A percentile compares a stretch with the other conserved stretches of the same genome.
Conservation (phyloP, 2,113 vertebrate species). For the Corapipo altera region DNA sequence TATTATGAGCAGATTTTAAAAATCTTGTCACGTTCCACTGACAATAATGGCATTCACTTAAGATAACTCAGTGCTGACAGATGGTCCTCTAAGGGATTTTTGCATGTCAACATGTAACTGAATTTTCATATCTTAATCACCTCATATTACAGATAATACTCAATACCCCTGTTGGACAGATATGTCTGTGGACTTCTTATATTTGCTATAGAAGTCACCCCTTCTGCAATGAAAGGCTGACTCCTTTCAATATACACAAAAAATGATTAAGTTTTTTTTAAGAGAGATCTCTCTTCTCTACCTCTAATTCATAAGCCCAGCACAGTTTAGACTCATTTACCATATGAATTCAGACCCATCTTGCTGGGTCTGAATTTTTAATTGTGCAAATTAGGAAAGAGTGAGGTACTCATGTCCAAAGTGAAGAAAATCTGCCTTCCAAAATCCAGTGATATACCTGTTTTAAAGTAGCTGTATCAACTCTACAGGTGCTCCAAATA, state of each 20-base stretch:
- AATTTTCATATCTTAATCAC: neutral
- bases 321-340: neutral
- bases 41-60: neutral
- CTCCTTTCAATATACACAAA: neutral
- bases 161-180: neutral
- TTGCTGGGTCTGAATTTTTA: neutral
- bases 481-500: neutral
- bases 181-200: neutral
- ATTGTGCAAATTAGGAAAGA: neutral
- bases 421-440: neutral
- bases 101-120: neutral
- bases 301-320: neutral
- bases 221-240: neutral
- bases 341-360: too few relatives aligned
- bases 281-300: neutral
- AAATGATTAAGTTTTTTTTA: neutral
- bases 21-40: neutral
- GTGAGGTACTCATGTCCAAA: neutral
- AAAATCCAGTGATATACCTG: neutral
- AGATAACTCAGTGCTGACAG: conserved; percentile 1
- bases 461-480: neutral
- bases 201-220: neutral
- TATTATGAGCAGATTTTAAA: neutral
- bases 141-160: neutral
- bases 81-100: conserved; percentile 6